Conservation (phyloP, 1,140 invertebrate species). For the Eurosta solidaginis region DNA sequence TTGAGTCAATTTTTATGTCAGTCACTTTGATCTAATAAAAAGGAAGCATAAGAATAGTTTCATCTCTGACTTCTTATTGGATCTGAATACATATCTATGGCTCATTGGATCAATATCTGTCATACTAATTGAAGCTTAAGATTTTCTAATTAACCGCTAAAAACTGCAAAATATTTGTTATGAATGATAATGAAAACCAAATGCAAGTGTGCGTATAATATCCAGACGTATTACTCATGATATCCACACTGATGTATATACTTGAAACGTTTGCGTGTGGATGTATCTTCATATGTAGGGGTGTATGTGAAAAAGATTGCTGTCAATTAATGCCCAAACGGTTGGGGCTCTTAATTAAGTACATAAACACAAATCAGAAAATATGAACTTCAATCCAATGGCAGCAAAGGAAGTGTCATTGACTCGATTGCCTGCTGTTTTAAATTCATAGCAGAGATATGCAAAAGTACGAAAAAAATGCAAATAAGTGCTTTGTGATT, state of each 20-base stretch:
- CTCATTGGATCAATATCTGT: not conserved
- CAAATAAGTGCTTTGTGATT: too few relatives aligned
- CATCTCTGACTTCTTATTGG: too few relatives aligned
- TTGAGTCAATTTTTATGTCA: too few relatives aligned
- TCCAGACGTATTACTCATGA: too few relatives aligned
- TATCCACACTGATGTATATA: not conserved
- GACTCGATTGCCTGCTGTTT: too few relatives aligned
- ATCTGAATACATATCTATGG: not conserved
- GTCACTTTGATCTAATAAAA: too few relatives aligned
- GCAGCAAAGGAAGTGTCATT: not conserved
- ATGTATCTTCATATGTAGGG: not conserved
- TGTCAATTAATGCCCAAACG: not conserved
- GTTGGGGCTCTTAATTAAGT: not conserved
- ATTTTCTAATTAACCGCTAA: not conserved
- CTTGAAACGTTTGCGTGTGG: not conserved
- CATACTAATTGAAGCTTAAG: not conserved
- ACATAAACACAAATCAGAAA: not conserved
- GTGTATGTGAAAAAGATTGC: not conserved
- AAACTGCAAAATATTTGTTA: not conserved
- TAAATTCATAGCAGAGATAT: too few relatives aligned
- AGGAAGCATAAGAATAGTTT: too few relatives aligned
- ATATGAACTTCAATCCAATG: not conserved
- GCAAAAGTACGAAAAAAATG: too few relatives aligned
- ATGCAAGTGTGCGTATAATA: too few relatives aligned
- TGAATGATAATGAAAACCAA: not conserved